phyloP scores from a whole-genome alignment of 2,888 invertebrate species.

The Brachypalpus laphriformis region DNA sequence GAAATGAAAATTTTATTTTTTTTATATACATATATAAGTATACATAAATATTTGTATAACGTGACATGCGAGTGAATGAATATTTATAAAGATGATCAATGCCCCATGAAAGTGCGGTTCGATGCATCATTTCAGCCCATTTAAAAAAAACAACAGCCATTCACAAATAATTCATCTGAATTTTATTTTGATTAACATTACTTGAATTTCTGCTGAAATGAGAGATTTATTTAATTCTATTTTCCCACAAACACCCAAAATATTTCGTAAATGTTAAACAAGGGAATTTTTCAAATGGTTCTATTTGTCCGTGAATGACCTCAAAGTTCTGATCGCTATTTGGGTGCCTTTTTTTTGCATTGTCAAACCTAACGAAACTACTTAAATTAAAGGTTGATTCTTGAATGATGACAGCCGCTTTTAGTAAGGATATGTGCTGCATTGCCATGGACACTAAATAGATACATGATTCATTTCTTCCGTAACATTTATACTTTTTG shows the following conservation, averaged over 20 bases:
- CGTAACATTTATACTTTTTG: too few species aligned
- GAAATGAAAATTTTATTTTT: conserved; percentile 19
- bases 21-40: not conserved
- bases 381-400: too few species aligned
- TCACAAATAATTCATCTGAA: conserved; percentile 2
- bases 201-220: not conserved
- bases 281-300: not conserved
- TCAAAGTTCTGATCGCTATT: not conserved
- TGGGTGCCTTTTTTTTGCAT: not conserved
- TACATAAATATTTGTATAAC: conserved; percentile 2
- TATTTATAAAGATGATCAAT: conserved; percentile 62
- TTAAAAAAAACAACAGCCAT: not conserved
- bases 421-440: too few species aligned
- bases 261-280: not conserved
- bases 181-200: not conserved
- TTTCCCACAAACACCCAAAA: not conserved
- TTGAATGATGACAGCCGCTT: too few species aligned
- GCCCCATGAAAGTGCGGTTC: conserved; percentile 29
- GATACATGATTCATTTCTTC: too few species aligned
- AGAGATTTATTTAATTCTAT: not conserved
- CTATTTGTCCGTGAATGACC: not conserved
- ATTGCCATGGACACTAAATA: too few species aligned
- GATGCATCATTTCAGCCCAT: conserved; percentile 39
- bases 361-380: not conserved
- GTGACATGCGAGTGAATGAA: conserved; percentile 22